Base-by-base conservation (phyloP, 2,888 invertebrate genomes). In the Nomada ruficornis region DNA sequence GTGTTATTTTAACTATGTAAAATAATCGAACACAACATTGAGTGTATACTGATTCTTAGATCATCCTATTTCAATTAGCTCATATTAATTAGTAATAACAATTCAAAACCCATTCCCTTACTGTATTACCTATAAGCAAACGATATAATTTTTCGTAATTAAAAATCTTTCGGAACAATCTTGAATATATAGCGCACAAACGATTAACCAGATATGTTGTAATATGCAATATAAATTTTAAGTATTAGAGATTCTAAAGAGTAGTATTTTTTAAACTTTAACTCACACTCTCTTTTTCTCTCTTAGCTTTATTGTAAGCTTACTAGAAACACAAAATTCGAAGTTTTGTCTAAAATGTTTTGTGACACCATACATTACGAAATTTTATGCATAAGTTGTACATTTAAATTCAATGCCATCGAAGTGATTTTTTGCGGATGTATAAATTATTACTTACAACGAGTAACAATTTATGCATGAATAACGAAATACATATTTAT, bases 21-120 rank as follows among this genome's bases (percentile, higher is more conserved):
- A 79, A 52, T 36, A 54, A 42, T 10, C 55, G 80, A 78, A 71
- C 70, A 67, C 65, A 67, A 80, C 54, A 78, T 29, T 52, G 26
- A 80, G 52, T 80, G 13, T 80, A 63, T 52, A 52, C 23, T 52
- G 47, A 72, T 63, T 63, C 47, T 20, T 62, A 44, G 10, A 60
- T 42, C 64, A 77, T 44, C 64, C 36, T 13, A 36, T 59, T 26
- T 77, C 36, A 72, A 50, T 23, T 42, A 60, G 60, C 1, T 20
- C 42, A 15, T n/a, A 29, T 52, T 54, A 52, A 47, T 55, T n/a
- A 50, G 11, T 52, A n/a, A 47, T n/a, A 47, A 13, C 50, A 42
- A 29, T 7, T 47, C 29, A 55, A 29, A 71, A 36, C 42, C 50
- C 42, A 50, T 29, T 44, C 54, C 50, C 54, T 29, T 72, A 47